phyloP scores from a whole-genome alignment of 2,113 vertebrate species.

The Meriones unguiculatus region DNA sequence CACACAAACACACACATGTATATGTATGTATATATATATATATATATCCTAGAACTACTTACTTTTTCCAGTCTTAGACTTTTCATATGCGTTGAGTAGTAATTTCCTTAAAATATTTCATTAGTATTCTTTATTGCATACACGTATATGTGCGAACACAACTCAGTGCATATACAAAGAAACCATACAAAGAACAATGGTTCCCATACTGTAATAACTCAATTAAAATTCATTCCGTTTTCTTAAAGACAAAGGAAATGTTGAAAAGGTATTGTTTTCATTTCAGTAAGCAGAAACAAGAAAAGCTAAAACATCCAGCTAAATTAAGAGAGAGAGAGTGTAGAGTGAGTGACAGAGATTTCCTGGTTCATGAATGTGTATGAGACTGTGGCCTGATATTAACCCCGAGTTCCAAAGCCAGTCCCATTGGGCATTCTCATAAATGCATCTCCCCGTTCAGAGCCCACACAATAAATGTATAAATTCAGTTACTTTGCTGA shows the following conservation, averaged over 20 bases:
- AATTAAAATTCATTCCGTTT: neutral
- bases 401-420: conserved; percentile 72
- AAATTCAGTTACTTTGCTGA: conserved; percentile 79
- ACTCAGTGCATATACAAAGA: neutral
- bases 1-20: neutral
- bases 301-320: conserved; percentile 41
- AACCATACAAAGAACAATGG: neutral
- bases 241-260: conserved; percentile 50
- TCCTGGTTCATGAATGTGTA: conserved; percentile 71
- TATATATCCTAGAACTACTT: neutral
- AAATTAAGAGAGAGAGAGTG: conserved; percentile 38
- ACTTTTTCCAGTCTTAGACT: conserved; percentile 30
- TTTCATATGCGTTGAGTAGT: conserved; percentile 33
- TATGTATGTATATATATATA: neutral
- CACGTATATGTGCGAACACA: neutral
- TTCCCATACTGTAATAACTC: neutral
- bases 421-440: conserved; percentile 59
- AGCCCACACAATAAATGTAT: conserved; percentile 65
- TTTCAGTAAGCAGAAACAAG: conserved; percentile 50
- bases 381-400: conserved; percentile 66
- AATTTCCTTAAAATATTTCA: conserved; percentile 15
- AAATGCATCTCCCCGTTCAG: conserved; percentile 56
- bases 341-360: neutral
- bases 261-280: conserved; percentile 42
- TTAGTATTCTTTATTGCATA: neutral